Base-by-base conservation (phyloP, 2,888 invertebrate genomes). In the Drosophila antonietae region DNA sequence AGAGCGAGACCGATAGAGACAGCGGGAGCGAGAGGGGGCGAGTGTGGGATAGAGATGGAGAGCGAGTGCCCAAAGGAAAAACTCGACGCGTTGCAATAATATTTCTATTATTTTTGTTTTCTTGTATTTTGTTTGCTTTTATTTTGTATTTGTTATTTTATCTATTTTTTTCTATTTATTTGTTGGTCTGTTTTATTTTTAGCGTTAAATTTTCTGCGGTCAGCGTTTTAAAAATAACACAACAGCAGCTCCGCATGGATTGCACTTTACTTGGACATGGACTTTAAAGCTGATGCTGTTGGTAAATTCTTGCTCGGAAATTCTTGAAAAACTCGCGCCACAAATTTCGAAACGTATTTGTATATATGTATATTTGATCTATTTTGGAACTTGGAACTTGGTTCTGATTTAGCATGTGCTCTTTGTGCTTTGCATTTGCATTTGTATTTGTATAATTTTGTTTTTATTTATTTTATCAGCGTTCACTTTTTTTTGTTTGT, bases 161-260 rank as follows among this genome's bases (percentile, higher is more conserved):
- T 70, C 64, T 71, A n/a, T 63, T 73, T 89, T 73, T 78, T 73
- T 81, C 75, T 83, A 15, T 65, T 70, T 64, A 44, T 44, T 44
- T 44, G 68, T 68, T 82, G 68, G 81, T 88, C 80, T 68, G 83
- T 73, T 81, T 76, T 81, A 85, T 89, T 89, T 85, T 68, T 81
- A 89, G 88, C 72, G 55, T 68, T 52, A 66, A 72, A 79, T 76
- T 67, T 75, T 86, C 79, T 88, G 84, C 84, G 84, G 88, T 85
- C 84, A 85, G 89, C 88, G 67, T 60, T 81, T 89, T 85, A 89
- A 71, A 85, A 87, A 85, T 85, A 85, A 84, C 88, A 86, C 88
- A 86, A 68, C 51, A 80, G 62, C 75, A 78, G 80, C 77, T 78
- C 76, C 80, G 71, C 74, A 66, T 76, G 71, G 64, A 65, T 69